Evolutionary conservation across 2,113 vertebrate species (phyloP), one percentile per base, ranked within the genome.

Genomic region (Bos indicus): DNA sequence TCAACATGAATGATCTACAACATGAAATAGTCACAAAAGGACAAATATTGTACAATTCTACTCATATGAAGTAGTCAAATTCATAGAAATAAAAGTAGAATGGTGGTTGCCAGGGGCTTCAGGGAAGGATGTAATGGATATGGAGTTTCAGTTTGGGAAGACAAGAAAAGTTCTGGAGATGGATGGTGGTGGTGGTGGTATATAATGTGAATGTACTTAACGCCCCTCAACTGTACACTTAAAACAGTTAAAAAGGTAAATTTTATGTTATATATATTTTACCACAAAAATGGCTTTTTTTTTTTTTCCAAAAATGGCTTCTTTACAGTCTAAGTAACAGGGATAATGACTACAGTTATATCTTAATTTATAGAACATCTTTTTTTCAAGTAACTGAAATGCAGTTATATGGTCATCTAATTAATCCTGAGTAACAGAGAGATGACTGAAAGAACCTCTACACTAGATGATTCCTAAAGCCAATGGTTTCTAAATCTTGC

Each of bases 301-400:
- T 40, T 40, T 40, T 40, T 40, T 40, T 40, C 1, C 48, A 94
- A 88, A 96, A 43, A 77, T 46, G 43, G 43, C 43, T 93, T 93
- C 28, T 96, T 85, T 88, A 80, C 2, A 94, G 33, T 88, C 88
- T 95, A 92, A 91, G 84, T 48, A 90, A 90, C 13, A 88, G 30
- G 78, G 21, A 52, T n/a, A 88, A 93, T 46, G n/a, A 87, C n/a
- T 54, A 33, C 7, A 86, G n/a, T 26, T 30, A 16, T 71, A 80
- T 64, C 36, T 57, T 43, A 56, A 60, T 81, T 80, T 95, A 95
- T 56, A 43, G 85, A 92, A 84, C 25, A 80, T 87, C 40, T 80
- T 52, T 97, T 83, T 90, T 64, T 46, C 56, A 95, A 60, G n/a
- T 81, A 96, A 85, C 54, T 95, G 46, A 95, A 95, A 71, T 88